phyloP scores from a whole-genome alignment of 2,888 invertebrate species.

The Odontomyia ornata region DNA sequence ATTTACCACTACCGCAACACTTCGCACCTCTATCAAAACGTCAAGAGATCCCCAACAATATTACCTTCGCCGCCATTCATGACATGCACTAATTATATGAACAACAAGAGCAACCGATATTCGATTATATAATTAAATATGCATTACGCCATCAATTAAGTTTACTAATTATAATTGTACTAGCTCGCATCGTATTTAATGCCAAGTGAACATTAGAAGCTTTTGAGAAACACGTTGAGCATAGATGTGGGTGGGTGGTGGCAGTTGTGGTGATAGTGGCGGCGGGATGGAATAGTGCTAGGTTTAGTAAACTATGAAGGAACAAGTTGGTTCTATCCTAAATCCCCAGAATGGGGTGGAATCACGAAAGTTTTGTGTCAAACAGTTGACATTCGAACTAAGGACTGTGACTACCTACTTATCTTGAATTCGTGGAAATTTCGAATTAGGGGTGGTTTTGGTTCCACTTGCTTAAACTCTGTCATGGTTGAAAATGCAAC shows the following conservation, averaged over 20 bases:
- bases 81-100: slow-evolving; percentile 54
- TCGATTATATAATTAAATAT: slow-evolving; percentile 56
- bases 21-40: neutral
- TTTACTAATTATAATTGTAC: slow-evolving; percentile 51
- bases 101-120: slow-evolving; percentile 54
- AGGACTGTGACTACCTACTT: neutral
- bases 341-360: too few relatives aligned
- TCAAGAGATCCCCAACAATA: neutral
- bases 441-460: neutral
- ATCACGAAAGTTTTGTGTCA: slow-evolving; percentile 11
- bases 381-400: slow-evolving; percentile 28
- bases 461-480: neutral
- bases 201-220: slow-evolving; percentile 42
- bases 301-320: neutral
- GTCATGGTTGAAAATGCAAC: too few relatives aligned
- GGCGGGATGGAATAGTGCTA: neutral
- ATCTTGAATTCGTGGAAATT: neutral
- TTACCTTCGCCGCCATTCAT: slow-evolving; percentile 49
- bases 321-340: neutral
- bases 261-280: neutral
- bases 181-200: slow-evolving; percentile 38
- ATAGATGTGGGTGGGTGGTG: slow-evolving; percentile 3
- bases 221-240: slow-evolving; percentile 11
- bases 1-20: neutral
- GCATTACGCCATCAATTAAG: slow-evolving; percentile 55